Conservation (phyloP, 2,113 vertebrate genomes). For the Pterocles orientalis region DNA sequence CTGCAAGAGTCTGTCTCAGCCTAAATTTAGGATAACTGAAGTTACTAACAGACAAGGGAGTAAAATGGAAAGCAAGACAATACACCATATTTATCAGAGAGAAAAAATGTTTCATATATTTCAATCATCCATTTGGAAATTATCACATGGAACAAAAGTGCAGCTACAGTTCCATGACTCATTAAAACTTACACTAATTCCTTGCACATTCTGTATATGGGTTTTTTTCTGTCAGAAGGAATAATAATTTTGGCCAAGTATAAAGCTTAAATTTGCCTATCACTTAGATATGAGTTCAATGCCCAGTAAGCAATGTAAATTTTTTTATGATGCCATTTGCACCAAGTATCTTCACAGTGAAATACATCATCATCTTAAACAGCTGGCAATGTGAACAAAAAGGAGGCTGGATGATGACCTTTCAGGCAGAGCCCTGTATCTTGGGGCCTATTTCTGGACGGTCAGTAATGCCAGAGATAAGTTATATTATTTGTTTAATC, state of each 20-base stretch:
- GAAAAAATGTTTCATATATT: background rate
- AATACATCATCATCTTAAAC: background rate
- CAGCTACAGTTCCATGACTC: background rate
- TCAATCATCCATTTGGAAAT: background rate
- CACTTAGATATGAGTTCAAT: background rate
- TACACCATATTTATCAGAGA: background rate
- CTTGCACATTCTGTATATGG: background rate
- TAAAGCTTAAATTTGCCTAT: background rate
- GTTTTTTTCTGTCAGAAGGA: background rate
- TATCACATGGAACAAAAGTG: background rate
- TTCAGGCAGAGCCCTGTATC: background rate
- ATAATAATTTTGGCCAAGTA: background rate
- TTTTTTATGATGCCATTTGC: background rate
- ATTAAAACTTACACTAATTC: background rate
- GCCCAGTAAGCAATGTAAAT: background rate
- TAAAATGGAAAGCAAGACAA: background rate
- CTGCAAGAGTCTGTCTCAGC: background rate
- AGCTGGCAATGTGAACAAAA: background rate
- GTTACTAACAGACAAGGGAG: background rate
- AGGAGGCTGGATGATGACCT: background rate
- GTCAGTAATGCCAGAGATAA: background rate
- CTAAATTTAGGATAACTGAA: slow-evolving; percentile 25
- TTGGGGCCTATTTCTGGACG: background rate
- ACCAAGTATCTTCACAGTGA: background rate
- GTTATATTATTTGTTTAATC: background rate